phyloP scores from a whole-genome alignment of 1,140 invertebrate genomes.

The Pristionchus pacificus region DNA sequence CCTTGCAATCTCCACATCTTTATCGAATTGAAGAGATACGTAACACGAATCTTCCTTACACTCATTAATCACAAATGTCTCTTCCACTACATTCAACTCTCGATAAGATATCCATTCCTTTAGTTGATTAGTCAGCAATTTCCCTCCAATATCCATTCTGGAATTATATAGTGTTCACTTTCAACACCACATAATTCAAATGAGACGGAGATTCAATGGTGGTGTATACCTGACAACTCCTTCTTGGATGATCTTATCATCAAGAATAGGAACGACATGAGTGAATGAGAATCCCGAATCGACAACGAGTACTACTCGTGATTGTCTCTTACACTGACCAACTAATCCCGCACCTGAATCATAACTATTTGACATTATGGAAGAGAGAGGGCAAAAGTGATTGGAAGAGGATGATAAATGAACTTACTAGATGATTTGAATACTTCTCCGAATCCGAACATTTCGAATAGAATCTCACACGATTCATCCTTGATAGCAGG shows the following conservation, averaged over 20 bases:
- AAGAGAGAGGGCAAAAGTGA: slow-evolving; percentile 14
- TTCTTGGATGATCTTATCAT: slow-evolving; percentile 75
- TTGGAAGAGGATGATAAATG: slow-evolving; percentile 31
- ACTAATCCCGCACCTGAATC: slow-evolving; percentile 3
- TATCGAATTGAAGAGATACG: slow-evolving; percentile 79
- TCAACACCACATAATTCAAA: neutral
- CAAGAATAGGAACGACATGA: slow-evolving; percentile 87
- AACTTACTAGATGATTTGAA: slow-evolving; percentile 58
- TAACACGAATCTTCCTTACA: slow-evolving; percentile 95
- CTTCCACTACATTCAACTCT: slow-evolving; percentile 96
- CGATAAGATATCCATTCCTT: slow-evolving; percentile 95
- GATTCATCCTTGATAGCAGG: slow-evolving; percentile 83
- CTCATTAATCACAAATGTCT: slow-evolving; percentile 97
- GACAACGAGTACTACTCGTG: slow-evolving; percentile 73
- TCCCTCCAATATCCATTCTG: slow-evolving; percentile 91
- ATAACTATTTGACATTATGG: neutral
- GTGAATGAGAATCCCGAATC: slow-evolving; percentile 93
- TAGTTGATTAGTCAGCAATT: slow-evolving; percentile 92
- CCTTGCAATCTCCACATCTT: slow-evolving; percentile 76
- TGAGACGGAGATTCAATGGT: neutral
- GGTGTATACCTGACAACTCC: slow-evolving; percentile 44
- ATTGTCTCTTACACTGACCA: neutral
- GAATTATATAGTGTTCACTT: slow-evolving; percentile 32
- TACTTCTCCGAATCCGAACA: slow-evolving; percentile 83
- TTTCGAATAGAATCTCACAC: slow-evolving; percentile 93